Percentiles rank a stretch among this genome's conserved stretches.
Conservation (phyloP, 2,113 vertebrate genomes). For the Abramis brama region DNA sequence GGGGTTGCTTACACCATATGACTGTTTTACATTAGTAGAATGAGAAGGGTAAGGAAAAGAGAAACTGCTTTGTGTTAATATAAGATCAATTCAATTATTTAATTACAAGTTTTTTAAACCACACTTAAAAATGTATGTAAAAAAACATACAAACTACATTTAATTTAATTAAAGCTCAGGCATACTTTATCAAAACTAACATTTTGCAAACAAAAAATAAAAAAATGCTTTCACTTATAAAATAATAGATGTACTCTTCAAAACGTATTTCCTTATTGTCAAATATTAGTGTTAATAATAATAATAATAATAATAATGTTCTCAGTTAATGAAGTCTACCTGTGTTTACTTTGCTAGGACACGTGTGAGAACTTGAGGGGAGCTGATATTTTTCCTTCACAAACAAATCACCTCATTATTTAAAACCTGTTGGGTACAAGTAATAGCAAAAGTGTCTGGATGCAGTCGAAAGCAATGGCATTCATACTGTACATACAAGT, state of each 20-base stretch:
- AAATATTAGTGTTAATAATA: background rate
- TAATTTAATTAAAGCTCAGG: background rate
- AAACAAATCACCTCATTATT: background rate
- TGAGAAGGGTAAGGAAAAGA: background rate
- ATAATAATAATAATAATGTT: too few relatives aligned
- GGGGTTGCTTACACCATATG: constrained; percentile 24
- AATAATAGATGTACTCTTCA: background rate
- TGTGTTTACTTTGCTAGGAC: background rate
- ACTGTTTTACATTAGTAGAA: constrained; percentile 31
- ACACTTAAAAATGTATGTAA: background rate
- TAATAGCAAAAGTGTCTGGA: background rate
- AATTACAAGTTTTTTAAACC: background rate
- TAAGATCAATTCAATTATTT: background rate
- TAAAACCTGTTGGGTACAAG: background rate
- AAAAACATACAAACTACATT: background rate
- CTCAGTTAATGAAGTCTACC: background rate
- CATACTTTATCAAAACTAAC: background rate
- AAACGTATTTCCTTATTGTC: background rate
- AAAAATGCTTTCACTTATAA: background rate
- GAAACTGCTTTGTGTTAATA: background rate
- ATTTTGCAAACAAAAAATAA: background rate
- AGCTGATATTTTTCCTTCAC: too few relatives aligned
- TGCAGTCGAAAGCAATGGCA: background rate
- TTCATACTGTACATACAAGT: background rate
- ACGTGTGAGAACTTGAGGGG: too few relatives aligned